Evolutionary conservation across 1,140 invertebrate genomes (phyloP).

Genomic region (Tetramorium simillimum): DNA sequence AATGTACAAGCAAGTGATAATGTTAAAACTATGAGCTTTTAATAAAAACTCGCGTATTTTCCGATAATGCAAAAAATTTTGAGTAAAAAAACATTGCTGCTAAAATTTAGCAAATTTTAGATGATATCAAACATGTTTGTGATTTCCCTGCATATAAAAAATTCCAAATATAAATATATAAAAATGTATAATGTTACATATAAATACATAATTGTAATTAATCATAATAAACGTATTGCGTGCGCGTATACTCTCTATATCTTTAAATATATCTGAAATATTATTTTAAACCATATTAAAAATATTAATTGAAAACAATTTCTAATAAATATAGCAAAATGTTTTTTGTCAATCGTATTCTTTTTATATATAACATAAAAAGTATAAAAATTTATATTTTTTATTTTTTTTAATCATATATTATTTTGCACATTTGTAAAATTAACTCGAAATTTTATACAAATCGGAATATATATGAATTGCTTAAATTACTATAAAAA

Average conservation of each 20-base stretch:
- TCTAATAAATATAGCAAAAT: background rate
- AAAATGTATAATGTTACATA: background rate
- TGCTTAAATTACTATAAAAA: background rate
- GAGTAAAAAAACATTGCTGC: background rate
- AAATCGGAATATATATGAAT: slow-evolving; percentile 15
- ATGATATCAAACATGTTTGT: background rate
- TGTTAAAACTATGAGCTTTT: background rate
- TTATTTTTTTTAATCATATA: no score
- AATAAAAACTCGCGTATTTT: slow-evolving; percentile 11
- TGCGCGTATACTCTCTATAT: background rate
- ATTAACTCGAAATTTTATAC: background rate
- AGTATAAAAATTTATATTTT: no score
- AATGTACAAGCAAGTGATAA: slow-evolving; percentile 7
- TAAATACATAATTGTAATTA: background rate
- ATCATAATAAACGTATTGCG: background rate
- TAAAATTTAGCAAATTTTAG: background rate
- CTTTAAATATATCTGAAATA: background rate
- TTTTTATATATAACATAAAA: no score
- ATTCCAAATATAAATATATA: slow-evolving; percentile 12
- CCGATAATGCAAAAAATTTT: slow-evolving; percentile 5
- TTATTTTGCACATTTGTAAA: no score
- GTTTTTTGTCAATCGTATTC: no score
- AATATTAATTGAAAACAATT: background rate
- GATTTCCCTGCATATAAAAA: background rate
- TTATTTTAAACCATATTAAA: background rate